A percentile compares a stretch with the other conserved stretches of the same genome.
Evolutionary conservation across 2,797 vertebrate species (phyloP).

Genomic region (Ibycter americanus): DNA sequence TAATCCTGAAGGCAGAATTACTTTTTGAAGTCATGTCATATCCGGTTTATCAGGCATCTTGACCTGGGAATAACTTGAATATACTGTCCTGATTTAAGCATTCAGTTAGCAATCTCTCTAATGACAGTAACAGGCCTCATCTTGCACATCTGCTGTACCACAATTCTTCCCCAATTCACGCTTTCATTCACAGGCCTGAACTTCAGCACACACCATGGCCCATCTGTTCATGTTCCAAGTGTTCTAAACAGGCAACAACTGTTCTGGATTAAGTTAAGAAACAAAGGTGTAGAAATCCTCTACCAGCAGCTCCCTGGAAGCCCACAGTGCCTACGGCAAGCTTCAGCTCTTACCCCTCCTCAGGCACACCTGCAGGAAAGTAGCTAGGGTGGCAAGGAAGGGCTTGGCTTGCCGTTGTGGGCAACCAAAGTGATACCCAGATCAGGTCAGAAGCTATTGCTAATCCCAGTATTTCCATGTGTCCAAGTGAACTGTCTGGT

Average conservation of each 20-base stretch:
- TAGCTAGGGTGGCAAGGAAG: background rate
- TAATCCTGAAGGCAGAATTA: background rate
- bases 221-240: background rate
- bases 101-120: background rate
- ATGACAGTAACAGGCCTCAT: background rate
- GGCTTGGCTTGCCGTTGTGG: background rate
- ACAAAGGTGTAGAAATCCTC: background rate
- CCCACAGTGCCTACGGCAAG: background rate
- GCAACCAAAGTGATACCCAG: accelerated
- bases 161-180: background rate
- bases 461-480: background rate
- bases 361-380: background rate
- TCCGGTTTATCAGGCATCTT: background rate
- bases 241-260: background rate
- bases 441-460: background rate
- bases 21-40: background rate
- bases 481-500: background rate
- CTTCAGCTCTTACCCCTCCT: background rate
- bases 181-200: background rate
- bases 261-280: background rate
- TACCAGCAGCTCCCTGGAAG: background rate
- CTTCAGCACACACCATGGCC: background rate
- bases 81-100: background rate
- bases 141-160: background rate
- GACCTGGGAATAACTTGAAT: background rate